These are phyloP conservation scores for Muscicapa striata DNA, from an alignment of 2,797 vertebrate genomes.

Conservation along the genomic window DNA sequence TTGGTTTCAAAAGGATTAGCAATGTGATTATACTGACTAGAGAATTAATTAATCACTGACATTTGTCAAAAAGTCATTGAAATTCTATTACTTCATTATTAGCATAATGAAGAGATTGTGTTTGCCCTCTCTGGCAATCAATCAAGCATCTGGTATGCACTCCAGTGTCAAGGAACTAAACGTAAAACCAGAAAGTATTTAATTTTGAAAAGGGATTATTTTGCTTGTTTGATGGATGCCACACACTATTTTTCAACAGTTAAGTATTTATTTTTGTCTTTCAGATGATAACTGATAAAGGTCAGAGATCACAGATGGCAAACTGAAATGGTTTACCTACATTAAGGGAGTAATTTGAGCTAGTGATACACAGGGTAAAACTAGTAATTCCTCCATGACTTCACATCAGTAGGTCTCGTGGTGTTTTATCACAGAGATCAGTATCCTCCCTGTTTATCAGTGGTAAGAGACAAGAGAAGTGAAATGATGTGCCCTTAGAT, in stretches of 20 bases:
- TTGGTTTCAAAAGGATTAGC: conserved; percentile 54
- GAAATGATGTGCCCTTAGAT: not conserved
- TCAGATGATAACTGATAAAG: not conserved
- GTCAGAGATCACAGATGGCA: not conserved
- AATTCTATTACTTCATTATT: conserved; percentile 60
- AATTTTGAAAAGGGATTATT: conserved; percentile 1
- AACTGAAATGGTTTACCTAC: not conserved
- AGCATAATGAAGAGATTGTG: conserved; percentile 56
- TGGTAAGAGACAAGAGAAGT: not conserved
- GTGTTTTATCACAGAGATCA: not conserved
- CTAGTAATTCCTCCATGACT: not conserved
- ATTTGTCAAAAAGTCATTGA: conserved; percentile 45
- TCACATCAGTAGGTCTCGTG: not conserved
- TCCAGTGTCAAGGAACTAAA: conserved; percentile 12
- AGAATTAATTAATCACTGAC: conserved; percentile 56
- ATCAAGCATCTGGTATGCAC: conserved; percentile 10
- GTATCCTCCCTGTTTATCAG: not conserved
- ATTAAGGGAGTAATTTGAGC: not conserved
- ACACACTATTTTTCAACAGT: not conserved
- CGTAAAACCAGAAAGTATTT: not conserved
- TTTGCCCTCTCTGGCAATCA: conserved; percentile 57
- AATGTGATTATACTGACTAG: conserved; percentile 1
- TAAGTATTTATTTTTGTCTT: not conserved
- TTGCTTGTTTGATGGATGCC: not conserved
- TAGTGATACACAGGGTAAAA: not conserved